Percentiles rank a stretch among this genome's conserved stretches.
These are phyloP conservation scores for Varanus komodoensis DNA, from an alignment of 2,113 vertebrate genomes.

Conservation along the genomic window DNA sequence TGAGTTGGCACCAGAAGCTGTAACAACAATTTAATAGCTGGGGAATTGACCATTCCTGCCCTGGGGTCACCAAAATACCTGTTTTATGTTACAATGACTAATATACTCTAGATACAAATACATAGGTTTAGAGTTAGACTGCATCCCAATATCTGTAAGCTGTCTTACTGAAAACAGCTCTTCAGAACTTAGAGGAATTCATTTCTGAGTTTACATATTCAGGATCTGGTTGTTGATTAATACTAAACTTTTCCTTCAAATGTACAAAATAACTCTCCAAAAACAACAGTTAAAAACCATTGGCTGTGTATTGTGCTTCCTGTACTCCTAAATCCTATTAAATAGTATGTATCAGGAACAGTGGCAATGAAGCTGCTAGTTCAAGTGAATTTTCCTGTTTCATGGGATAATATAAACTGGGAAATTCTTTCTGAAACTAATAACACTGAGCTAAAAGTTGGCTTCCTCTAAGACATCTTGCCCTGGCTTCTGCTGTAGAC, in stretches of 20 bases:
- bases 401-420: not conserved
- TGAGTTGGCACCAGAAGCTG: no score
- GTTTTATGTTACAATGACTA: not conserved
- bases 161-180: not conserved
- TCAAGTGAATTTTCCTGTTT: not conserved
- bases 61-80: no score
- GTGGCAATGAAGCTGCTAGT: not conserved
- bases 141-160: not conserved
- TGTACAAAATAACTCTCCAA: not conserved
- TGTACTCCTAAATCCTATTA: not conserved
- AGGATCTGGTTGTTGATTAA: not conserved
- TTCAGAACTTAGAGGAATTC: not conserved
- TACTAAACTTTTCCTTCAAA: not conserved
- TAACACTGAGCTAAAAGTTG: not conserved
- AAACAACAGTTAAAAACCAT: not conserved
- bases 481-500: not conserved
- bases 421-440: no score
- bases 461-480: slow-evolving; percentile 8
- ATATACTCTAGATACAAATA: not conserved
- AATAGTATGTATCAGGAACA: not conserved
- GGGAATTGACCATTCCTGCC: no score
- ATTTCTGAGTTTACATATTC: not conserved
- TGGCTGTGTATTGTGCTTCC: not conserved
- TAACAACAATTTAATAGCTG: no score
- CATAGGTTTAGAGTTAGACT: not conserved